Conservation (phyloP, 1,140 invertebrate species). For the Psix sp. region DNA sequence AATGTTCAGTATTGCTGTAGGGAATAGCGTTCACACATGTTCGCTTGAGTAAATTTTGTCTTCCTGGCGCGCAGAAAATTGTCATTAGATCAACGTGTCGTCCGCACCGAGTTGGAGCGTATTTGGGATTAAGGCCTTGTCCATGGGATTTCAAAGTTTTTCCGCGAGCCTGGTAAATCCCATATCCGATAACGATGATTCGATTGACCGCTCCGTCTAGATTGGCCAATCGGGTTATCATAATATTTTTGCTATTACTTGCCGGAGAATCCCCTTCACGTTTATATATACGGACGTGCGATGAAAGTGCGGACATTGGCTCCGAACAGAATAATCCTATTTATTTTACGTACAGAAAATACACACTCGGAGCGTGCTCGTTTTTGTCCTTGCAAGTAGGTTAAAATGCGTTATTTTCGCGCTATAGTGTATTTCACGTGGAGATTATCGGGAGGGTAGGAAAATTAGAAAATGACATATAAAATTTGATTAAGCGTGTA, state of each 20-base stretch:
- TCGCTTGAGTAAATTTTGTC: constrained; percentile 25
- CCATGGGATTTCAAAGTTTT: constrained; percentile 51
- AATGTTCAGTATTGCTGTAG: constrained; percentile 17
- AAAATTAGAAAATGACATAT: constrained; percentile 14
- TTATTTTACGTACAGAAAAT: constrained; percentile 44
- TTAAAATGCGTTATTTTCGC: constrained; percentile 31
- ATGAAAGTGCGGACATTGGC: constrained; percentile 51
- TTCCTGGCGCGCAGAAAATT: constrained; percentile 27
- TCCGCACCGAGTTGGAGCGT: constrained; percentile 22
- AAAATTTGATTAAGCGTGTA: constrained; percentile 21
- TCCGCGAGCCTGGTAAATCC: constrained; percentile 54
- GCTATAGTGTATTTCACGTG: constrained; percentile 18
- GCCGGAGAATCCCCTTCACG: constrained; percentile 45
- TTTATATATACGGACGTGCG: constrained; percentile 52
- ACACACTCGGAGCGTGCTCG: background rate
- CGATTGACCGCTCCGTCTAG: constrained; percentile 53
- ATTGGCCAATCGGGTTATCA: constrained; percentile 64
- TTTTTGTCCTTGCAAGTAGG: constrained; percentile 25
- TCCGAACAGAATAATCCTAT: constrained; percentile 53
- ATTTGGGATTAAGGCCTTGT: constrained; percentile 56
- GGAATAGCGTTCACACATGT: constrained; percentile 17
- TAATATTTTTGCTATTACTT: constrained; percentile 63
- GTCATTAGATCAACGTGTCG: constrained; percentile 53
- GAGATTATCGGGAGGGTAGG: constrained; percentile 13
- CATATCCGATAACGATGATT: constrained; percentile 65